Base-by-base conservation (phyloP, 2,113 vertebrate species). In the Pungitius pungitius region DNA sequence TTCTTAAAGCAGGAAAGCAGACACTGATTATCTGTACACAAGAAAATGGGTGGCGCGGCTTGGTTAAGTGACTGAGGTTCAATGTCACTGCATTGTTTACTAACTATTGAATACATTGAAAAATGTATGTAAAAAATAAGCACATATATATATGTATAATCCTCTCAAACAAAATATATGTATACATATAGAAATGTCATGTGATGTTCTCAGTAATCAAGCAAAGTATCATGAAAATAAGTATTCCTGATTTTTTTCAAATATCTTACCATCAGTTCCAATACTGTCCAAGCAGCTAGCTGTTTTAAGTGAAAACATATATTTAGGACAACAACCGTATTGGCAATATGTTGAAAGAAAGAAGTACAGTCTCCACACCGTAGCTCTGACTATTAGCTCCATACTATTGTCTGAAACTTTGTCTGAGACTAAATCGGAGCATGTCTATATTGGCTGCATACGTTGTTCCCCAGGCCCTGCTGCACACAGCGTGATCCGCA, bases 401-500 rank as follows among this genome's bases (percentile, higher is more conserved):
- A 26, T 59, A 39, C 75, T 0, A 45, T 61, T 2, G 17, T 43
- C 26, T 39, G 17, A 58, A 66, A 24, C 51, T 6, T 17, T 43
- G 30, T n/a, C n/a, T n/a, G n/a, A n/a, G n/a, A n/a, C 6, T 11
- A 61, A 61, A 17, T 55, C 11, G 9, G 45, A 27, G 1, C 65
- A 47, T 61, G 30, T 40, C 52, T 73, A 47, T 51, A 52, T 67
- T 74, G 66, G 57, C 22, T 68, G 26, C 9, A 37, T 43, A 20
- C n/a, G 54, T 75, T 64, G 20, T 56, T 51, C 37, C 14, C 18
- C 37, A 62, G 55, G 63, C 37, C 26, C 17, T 7, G 52, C 69
- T 74, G 77, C 8, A 33, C 66, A 17, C 64, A 66, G 81, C 56
- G 2, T 55, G 78, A 78, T 4, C 68, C 55, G 59, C 65, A 26